phyloP scores from a whole-genome alignment of 92 coral and sea anemone genomes.

The Blastomussa wellsi region DNA sequence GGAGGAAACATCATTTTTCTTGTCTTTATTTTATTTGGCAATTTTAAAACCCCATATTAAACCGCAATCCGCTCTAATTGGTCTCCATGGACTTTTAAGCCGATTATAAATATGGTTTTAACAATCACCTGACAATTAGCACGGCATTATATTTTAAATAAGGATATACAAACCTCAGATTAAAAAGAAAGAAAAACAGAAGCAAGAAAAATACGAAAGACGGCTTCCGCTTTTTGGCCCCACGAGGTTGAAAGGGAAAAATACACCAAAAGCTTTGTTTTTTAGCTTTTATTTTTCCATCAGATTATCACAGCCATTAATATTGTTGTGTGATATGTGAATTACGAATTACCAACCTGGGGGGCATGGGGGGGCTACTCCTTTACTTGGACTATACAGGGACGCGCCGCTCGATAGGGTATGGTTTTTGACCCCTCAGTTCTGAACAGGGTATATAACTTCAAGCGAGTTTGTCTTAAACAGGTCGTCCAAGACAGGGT shows the following conservation, averaged over 20 bases:
- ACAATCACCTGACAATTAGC: constrained; percentile 39
- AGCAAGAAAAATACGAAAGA: neutral
- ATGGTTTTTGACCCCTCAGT: no score
- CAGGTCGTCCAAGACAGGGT: no score
- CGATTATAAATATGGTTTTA: neutral
- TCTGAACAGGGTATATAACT: no score
- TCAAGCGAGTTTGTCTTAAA: no score
- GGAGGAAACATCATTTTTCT: no score
- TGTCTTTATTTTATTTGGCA: no score
- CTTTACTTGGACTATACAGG: no score
- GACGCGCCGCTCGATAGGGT: no score
- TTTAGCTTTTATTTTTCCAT: neutral
- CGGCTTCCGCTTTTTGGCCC: constrained; percentile 18
- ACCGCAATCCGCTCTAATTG: constrained; percentile 16
- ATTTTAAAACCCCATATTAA: no score
- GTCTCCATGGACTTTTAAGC: constrained; percentile 2
- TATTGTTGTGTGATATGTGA: neutral
- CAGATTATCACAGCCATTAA: neutral
- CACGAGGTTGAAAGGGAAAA: neutral
- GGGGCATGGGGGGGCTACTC: no score
- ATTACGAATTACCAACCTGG: neutral
- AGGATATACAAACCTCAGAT: constrained; percentile 20
- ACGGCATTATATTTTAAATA: neutral
- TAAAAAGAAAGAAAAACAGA: constrained; percentile 1
- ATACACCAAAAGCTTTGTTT: no score